Percentiles rank a stretch among this genome's conserved stretches.
Evolutionary conservation across 1,140 invertebrate genomes (phyloP).

Genomic region (Anoplophora glabripennis): DNA sequence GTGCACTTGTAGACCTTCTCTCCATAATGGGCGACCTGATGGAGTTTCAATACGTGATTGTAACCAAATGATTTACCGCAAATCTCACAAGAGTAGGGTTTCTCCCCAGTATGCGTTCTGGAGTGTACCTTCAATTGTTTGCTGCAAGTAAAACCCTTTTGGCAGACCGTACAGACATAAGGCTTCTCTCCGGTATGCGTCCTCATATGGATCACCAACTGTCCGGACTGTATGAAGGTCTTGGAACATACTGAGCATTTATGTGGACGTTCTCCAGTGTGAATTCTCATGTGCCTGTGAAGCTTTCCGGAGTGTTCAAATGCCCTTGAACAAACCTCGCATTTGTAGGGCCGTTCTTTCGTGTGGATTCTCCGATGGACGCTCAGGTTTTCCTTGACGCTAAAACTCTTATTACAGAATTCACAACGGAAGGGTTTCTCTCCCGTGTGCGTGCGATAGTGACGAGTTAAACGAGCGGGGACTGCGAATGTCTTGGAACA

Average conservation of each 20-base stretch:
- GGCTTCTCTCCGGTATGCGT: constrained; percentile 90
- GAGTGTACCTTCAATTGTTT: constrained; percentile 86
- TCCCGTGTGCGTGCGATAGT: constrained; percentile 88
- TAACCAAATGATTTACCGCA: constrained; percentile 76
- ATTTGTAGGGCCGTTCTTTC: constrained; percentile 82
- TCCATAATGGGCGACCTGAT: constrained; percentile 87
- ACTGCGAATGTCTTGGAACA: constrained; percentile 91
- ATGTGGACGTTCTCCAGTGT: constrained; percentile 89
- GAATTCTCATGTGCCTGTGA: constrained; percentile 88
- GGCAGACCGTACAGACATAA: constrained; percentile 79
- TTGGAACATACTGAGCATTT: constrained; percentile 90
- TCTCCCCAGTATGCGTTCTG: constrained; percentile 80
- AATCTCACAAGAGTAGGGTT: constrained; percentile 70
- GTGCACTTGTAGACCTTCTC: constrained; percentile 91
- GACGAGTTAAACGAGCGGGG: constrained; percentile 83
- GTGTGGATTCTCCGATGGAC: constrained; percentile 90
- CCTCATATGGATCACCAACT: constrained; percentile 78
- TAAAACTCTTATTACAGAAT: constrained; percentile 88
- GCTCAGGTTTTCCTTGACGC: constrained; percentile 88
- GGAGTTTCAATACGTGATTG: constrained; percentile 83
- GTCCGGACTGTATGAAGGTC: constrained; percentile 86
- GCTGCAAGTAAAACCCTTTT: constrained; percentile 86
- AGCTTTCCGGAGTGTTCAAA: constrained; percentile 92
- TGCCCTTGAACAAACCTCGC: constrained; percentile 84
- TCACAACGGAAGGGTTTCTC: constrained; percentile 69